These are phyloP conservation scores for Drosophila diplacantha DNA, from an alignment of 2,888 invertebrate genomes.

Conservation along the genomic window DNA sequence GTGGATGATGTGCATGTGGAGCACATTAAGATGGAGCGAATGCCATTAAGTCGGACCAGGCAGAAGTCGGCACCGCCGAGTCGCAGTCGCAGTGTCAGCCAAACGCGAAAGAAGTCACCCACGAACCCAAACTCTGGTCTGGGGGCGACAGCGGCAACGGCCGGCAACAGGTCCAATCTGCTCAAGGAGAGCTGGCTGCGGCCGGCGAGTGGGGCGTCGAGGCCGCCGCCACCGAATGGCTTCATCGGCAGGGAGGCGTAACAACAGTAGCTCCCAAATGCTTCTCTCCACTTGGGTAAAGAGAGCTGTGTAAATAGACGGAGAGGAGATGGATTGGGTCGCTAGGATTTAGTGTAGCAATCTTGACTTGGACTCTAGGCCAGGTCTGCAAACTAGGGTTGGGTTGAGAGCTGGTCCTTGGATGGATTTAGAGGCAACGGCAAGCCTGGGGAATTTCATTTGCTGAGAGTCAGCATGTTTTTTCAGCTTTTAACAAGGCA, in stretches of 20 bases:
- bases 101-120: conserved; percentile 49
- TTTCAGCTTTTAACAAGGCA: not conserved
- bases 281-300: not conserved
- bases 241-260: conserved; percentile 75
- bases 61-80: conserved; percentile 37
- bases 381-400: conserved; percentile 1
- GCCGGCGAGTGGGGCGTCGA: conserved; percentile 51
- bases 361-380: conserved; percentile 8
- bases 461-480: not conserved
- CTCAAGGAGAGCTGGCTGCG: conserved; percentile 75
- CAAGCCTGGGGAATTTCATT: not conserved
- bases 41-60: conserved; percentile 61
- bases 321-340: not conserved
- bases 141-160: conserved; percentile 15
- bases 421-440: not conserved
- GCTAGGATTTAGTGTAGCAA: conserved; percentile 6
- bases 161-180: conserved; percentile 52
- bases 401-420: not conserved
- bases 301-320: conserved; percentile 31
- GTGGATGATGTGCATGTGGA: conserved; percentile 57
- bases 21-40: conserved; percentile 71
- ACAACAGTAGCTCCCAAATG: not conserved
- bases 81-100: conserved; percentile 60
- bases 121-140: conserved; percentile 21
- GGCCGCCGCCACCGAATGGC: conserved; percentile 75